phyloP scores from a whole-genome alignment of 2,797 vertebrate genomes.

The Meda fulgida region DNA sequence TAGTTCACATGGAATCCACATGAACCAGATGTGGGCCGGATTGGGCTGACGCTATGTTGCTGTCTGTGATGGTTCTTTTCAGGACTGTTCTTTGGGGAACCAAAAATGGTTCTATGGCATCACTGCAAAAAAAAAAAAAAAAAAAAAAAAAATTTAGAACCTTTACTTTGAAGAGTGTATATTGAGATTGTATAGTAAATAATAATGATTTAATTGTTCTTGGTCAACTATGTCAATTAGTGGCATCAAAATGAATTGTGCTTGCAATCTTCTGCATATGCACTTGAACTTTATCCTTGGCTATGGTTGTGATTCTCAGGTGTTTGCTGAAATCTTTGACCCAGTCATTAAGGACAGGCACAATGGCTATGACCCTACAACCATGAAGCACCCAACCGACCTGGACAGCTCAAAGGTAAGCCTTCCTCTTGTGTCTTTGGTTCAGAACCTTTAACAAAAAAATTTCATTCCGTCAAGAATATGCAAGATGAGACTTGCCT shows the following conservation, averaged over 20 bases:
- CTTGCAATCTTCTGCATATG: not conserved
- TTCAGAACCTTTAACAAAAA: not conserved
- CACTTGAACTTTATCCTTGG: slow-evolving; percentile 67
- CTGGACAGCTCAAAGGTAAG: slow-evolving; percentile 93
- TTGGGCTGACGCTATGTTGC: too few species aligned
- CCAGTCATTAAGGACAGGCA: slow-evolving; percentile 89
- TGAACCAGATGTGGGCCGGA: too few species aligned
- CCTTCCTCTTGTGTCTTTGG: slow-evolving; percentile 78
- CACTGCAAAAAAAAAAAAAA: too few species aligned
- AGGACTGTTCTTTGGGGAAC: not conserved
- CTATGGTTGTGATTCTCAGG: slow-evolving; percentile 69
- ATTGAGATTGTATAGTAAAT: not conserved
- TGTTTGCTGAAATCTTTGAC: slow-evolving; percentile 91
- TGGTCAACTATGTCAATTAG: not conserved
- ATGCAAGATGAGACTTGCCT: slow-evolving; percentile 49
- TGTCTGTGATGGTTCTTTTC: not conserved
- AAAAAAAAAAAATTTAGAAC: not conserved
- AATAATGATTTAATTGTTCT: not conserved
- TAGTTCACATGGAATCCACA: too few species aligned
- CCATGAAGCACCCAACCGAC: slow-evolving; percentile 91
- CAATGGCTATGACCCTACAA: slow-evolving; percentile 89
- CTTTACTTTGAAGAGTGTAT: not conserved
- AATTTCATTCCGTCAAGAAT: not conserved
- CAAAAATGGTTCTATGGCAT: not conserved
- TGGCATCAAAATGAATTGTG: not conserved